These are phyloP conservation scores for Papilio machaon DNA, from an alignment of 1,140 invertebrate species.

Conservation along the genomic window DNA sequence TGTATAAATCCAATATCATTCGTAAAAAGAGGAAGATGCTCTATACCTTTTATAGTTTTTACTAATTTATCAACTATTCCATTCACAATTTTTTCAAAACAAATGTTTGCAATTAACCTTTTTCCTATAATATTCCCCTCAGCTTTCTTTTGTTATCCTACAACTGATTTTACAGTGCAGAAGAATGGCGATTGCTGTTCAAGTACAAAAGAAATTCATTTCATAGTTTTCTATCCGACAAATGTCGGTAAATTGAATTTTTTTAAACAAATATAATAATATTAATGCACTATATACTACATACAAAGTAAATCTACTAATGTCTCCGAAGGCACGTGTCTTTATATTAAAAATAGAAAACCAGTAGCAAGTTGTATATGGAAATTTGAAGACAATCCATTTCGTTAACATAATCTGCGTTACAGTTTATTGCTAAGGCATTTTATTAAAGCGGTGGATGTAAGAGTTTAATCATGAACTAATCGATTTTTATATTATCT, in stretches of 20 bases:
- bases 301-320: too few species aligned
- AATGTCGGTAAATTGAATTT: not conserved
- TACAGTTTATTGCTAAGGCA: not conserved
- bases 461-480: slow-evolving; percentile 9
- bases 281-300: too few species aligned
- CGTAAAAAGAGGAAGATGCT: not conserved
- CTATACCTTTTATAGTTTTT: not conserved
- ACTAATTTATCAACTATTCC: too few species aligned
- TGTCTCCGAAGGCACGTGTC: too few species aligned
- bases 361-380: too few species aligned
- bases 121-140: not conserved
- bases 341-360: too few species aligned
- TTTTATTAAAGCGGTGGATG: not conserved
- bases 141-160: slow-evolving; percentile 3
- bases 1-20: too few species aligned
- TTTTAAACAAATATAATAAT: too few species aligned
- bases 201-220: slow-evolving; percentile 7
- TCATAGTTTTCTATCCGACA: not conserved
- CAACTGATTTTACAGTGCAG: not conserved
- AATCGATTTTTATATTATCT: slow-evolving; percentile 8
- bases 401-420: too few species aligned
- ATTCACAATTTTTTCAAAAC: not conserved
- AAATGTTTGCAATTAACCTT: not conserved
- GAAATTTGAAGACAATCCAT: too few species aligned
- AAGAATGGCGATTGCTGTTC: not conserved